A percentile compares a stretch with the other conserved stretches of the same genome.
Evolutionary conservation across 2,888 invertebrate genomes (phyloP).

Genomic region (Trichogramma evanescens): DNA sequence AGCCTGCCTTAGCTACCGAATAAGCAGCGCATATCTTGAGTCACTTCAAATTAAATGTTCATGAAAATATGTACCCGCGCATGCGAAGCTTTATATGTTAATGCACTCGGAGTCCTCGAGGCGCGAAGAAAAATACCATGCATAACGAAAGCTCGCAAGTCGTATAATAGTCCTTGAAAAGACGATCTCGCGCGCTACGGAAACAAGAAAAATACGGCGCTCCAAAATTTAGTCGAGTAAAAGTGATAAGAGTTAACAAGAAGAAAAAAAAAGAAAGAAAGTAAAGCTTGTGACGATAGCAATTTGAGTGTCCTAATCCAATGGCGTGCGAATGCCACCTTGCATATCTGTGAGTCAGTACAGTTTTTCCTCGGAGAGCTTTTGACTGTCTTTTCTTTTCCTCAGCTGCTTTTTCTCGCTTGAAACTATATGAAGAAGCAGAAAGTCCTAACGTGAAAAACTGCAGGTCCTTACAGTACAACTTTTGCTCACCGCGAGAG

Average conservation of each 20-base stretch:
- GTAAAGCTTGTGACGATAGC: slow-evolving; percentile 22
- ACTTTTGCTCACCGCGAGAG: too few relatives aligned
- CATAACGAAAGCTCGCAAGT: slow-evolving; percentile 5
- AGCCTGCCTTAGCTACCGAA: too few relatives aligned
- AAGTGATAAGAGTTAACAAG: slow-evolving; percentile 19
- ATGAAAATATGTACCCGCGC: not conserved
- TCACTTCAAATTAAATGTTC: slow-evolving; percentile 1
- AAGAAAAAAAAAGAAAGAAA: slow-evolving; percentile 1
- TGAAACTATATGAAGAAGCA: too few relatives aligned
- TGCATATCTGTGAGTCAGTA: too few relatives aligned
- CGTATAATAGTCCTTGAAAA: not conserved
- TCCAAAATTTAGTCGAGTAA: slow-evolving; percentile 1
- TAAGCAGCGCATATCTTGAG: too few relatives aligned
- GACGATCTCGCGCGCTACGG: not conserved
- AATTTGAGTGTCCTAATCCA: slow-evolving; percentile 35
- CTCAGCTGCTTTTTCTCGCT: too few relatives aligned
- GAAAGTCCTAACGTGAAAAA: too few relatives aligned
- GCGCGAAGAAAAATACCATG: slow-evolving; percentile 5
- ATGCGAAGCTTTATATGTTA: too few relatives aligned
- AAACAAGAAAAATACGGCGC: not conserved
- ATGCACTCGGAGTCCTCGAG: too few relatives aligned
- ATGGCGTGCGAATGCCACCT: slow-evolving; percentile 30
- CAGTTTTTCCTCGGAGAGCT: too few relatives aligned
- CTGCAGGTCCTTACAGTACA: too few relatives aligned
- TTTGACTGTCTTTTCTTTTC: too few relatives aligned